Base-by-base conservation (phyloP, 2,888 invertebrate genomes). In the Choristoneura rosaceana region DNA sequence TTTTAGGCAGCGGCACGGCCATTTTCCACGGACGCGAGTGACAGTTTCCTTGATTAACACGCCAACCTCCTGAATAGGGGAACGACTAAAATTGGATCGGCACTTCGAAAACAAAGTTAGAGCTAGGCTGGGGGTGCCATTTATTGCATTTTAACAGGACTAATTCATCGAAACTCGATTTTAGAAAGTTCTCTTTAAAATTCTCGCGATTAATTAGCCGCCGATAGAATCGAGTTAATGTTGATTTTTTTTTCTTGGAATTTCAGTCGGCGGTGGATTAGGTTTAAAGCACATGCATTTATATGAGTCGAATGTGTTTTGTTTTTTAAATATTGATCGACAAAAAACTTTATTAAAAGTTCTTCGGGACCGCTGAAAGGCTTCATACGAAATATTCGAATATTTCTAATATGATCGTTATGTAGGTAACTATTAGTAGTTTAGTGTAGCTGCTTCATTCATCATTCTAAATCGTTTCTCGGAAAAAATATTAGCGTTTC, bases 111-210 rank as follows among this genome's bases (percentile, higher is more conserved):
- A 91, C 88, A 86, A 88, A 90, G 88, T 92, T 92, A 85, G 79
- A 82, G 82, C 84, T 84, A 80, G 83, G 83, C 81, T 80, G 81
- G 80, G 83, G 79, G 81, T 86, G 84, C 85, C 87, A 89, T 90
- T 91, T 91, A 91, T 90, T 89, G 90, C 89, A 89, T 90, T 89
- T 88, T 90, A 90, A 91, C 88, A 85, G 88, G 83, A 87, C 84
- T 91, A 91, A 92, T 90, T 90, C 86, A 90, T 88, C 79, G 89
- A 79, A 89, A 88, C 84, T 89, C 85, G 80, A 87, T 87, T 89
- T 85, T 77, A 80, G 79, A 74, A 75, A 78, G 64, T 73, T 73
- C 80, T 81, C 79, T 81, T 82, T 77, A 79, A 84, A 86, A 82
- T 82, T 83, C 82, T 79, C 75, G 73, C 77, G 76, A 74, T 75